Evolutionary conservation across 2,797 vertebrate species (phyloP), one percentile per base, ranked within the genome.

Genomic region (Steatocranus sp.): DNA sequence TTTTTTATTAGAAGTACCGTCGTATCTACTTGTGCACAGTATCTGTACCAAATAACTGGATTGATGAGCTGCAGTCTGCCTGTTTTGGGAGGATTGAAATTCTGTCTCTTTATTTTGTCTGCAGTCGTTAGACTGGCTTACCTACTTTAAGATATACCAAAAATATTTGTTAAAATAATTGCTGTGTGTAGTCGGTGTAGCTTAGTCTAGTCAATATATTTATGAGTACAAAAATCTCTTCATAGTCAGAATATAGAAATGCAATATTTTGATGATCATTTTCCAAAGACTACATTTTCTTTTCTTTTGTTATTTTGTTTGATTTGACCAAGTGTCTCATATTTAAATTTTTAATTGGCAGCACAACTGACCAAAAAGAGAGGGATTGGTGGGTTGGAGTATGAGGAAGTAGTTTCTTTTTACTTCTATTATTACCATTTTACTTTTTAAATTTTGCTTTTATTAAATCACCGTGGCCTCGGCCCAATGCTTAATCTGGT

Each of bases 1-100:
- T 11, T 7, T 93, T 91, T 94, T 91, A 79, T 89, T 92, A 86
- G 91, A 92, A 93, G 92, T 94, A 93, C 94, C 93, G 94, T 92
- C 87, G 92, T 95, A 95, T 95, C 94, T 96, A 97, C 95, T 95
- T 96, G 95, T 97, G 96, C 96, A 97, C 96, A 97, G 96, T 96
- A 96, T 96, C 96, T 97, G 96, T 97, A 97, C 96, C 96, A 97
- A 96, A 97, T 93, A 96, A 96, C 96, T 96, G 96, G 96, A 96
- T 96, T 91, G 93, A 93, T 94, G 94, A 96, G 94, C 96, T 96
- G 94, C 95, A 95, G 94, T 96, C 95, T 96, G 94, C 95, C 95
- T 94, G 91, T 93, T 94, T 93, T 84, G 91, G 93, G 89, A 94
- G 91, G 89, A 93, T 94, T 95, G 90, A 92, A 92, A 91, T 92